Evolutionary conservation across 2,888 invertebrate genomes (phyloP).

Genomic region (Aporophyla lueneburgensis): DNA sequence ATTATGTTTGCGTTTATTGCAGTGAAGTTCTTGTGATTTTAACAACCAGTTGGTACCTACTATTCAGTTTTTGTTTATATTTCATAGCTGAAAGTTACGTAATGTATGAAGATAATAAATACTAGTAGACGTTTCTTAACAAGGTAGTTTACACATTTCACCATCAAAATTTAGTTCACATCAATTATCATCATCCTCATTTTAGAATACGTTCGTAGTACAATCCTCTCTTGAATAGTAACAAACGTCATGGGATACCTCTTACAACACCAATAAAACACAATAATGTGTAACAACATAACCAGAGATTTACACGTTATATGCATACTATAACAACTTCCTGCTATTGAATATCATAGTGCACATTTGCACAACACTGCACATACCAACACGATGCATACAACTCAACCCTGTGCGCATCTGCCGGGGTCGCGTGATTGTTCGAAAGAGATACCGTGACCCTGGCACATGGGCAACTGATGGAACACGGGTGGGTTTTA

Average conservation of each 20-base stretch:
- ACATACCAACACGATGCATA: slow-evolving; percentile 3
- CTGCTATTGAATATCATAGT: slow-evolving; percentile 8
- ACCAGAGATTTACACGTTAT: background rate
- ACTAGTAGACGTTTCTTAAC: background rate
- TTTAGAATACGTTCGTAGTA: background rate
- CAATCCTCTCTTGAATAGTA: background rate
- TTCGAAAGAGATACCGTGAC: too few species aligned
- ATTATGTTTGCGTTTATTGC: slow-evolving; percentile 7
- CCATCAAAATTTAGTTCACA: background rate
- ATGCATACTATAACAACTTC: slow-evolving; percentile 11
- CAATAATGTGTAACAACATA: background rate
- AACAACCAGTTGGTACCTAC: background rate
- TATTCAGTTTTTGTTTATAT: background rate
- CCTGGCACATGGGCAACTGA: too few species aligned
- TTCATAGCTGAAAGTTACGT: background rate
- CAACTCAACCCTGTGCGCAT: slow-evolving; percentile 39
- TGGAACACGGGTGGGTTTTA: too few species aligned
- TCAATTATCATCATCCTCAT: background rate
- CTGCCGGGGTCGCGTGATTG: slow-evolving; percentile 24
- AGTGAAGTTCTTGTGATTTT: background rate
- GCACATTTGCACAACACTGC: slow-evolving; percentile 20
- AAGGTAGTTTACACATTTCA: too few species aligned
- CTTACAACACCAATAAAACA: too few species aligned
- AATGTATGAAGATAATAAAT: background rate
- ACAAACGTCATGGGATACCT: background rate